A percentile compares a stretch with the other conserved stretches of the same genome.
phyloP scores from a whole-genome alignment of 2,888 invertebrate species.

The Masnerella sp. region DNA sequence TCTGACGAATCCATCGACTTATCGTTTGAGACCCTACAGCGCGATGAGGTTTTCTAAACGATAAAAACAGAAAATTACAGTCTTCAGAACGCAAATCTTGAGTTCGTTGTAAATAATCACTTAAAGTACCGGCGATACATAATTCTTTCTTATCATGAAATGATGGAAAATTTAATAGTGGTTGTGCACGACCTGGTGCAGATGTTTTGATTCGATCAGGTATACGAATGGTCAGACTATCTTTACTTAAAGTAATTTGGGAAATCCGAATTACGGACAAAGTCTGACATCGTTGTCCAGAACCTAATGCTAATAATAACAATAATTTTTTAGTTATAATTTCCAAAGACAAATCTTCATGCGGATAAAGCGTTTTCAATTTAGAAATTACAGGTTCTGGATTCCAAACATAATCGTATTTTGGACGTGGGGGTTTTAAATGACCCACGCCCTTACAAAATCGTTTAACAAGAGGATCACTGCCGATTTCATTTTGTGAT shows the following conservation, averaged over 20 bases:
- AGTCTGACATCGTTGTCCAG: not conserved
- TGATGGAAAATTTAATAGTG: not conserved
- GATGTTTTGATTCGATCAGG: slow-evolving; percentile 1
- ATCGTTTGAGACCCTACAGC: slow-evolving; percentile 31
- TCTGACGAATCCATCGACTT: slow-evolving; percentile 25
- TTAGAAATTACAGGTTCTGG: not conserved
- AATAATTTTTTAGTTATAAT: not conserved
- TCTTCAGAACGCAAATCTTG: not conserved
- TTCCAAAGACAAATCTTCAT: not conserved
- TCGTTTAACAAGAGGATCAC: not conserved
- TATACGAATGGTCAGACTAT: not conserved
- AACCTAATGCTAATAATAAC: not conserved
- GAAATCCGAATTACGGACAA: not conserved
- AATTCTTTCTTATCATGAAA: too few species aligned
- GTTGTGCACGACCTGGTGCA: not conserved
- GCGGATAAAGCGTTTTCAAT: not conserved
- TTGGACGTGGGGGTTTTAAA: not conserved
- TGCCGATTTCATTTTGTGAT: not conserved
- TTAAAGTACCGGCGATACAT: too few species aligned
- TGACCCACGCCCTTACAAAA: not conserved
- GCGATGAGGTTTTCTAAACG: slow-evolving; percentile 25
- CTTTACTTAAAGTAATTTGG: not conserved
- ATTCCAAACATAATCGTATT: not conserved
- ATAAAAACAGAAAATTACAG: slow-evolving; percentile 25
- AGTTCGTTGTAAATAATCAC: slow-evolving; percentile 20